Conservation (phyloP, 2,113 vertebrate genomes). For the Lutjanus erythropterus region DNA sequence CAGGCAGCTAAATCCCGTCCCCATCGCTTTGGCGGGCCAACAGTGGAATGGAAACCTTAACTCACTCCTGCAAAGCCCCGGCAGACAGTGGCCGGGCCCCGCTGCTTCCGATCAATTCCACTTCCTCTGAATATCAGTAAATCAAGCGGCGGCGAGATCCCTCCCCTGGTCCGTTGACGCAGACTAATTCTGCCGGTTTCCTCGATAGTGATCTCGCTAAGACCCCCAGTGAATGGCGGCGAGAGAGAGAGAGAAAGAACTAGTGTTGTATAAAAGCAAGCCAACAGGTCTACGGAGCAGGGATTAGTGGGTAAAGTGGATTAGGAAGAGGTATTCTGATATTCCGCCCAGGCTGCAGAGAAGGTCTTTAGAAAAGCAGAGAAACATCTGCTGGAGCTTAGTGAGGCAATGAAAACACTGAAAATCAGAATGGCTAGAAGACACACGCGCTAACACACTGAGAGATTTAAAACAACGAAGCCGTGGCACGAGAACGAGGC, state of each 20-base stretch:
- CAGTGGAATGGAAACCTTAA: conserved; percentile 70
- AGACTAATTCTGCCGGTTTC: conserved; percentile 76
- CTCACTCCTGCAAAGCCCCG: conserved; percentile 69
- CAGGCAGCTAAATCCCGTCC: conserved; percentile 77
- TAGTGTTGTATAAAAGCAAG: conserved; percentile 70
- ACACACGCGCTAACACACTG: conserved; percentile 60
- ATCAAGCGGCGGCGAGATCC: conserved; percentile 74
- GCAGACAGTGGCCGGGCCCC: conserved; percentile 60
- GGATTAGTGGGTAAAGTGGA: conserved; percentile 85
- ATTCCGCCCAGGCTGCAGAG: conserved; percentile 80
- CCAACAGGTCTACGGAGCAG: conserved; percentile 81
- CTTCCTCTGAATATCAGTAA: conserved; percentile 81
- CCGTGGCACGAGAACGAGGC: conserved; percentile 46
- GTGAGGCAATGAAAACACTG: conserved; percentile 74
- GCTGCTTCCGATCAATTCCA: conserved; percentile 77
- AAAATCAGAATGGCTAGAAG: conserved; percentile 68
- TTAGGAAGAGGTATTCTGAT: conserved; percentile 82
- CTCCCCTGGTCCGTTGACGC: conserved; percentile 63
- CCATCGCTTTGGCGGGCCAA: conserved; percentile 55
- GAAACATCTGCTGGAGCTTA: conserved; percentile 85
- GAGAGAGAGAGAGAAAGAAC: conserved; percentile 50
- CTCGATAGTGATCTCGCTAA: conserved; percentile 82
- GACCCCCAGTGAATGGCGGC: conserved; percentile 74
- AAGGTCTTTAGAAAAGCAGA: conserved; percentile 82
- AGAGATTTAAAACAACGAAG: conserved; percentile 68